These are phyloP conservation scores for Halichoeres trimaculatus DNA, from an alignment of 2,113 vertebrate species.

Conservation along the genomic window DNA sequence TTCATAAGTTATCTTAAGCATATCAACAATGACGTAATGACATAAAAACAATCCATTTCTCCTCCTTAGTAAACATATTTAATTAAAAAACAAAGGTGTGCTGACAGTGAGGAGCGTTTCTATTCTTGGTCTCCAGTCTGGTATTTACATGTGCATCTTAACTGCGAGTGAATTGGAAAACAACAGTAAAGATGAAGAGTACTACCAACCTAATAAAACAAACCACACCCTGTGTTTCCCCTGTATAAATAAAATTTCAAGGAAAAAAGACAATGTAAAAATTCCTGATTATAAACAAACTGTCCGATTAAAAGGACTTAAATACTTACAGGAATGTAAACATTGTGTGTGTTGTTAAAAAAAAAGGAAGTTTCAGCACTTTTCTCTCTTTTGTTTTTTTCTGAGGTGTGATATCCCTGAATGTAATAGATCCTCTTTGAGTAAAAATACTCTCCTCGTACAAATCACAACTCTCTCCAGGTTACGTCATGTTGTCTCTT, in stretches of 20 bases:
- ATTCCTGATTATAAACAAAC: constrained; percentile 58
- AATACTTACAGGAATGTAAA: constrained; percentile 95
- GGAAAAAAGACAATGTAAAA: constrained; percentile 60
- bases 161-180: constrained; percentile 21
- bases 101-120: constrained; percentile 9
- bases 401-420: constrained; percentile 52
- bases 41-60: constrained; percentile 26
- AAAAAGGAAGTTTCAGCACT: constrained; percentile 40
- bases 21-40: constrained; percentile 27
- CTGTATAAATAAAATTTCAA: constrained; percentile 75
- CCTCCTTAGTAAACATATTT: constrained; percentile 32
- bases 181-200: constrained; percentile 29
- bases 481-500: constrained; percentile 21
- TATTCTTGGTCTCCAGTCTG: constrained; percentile 21
- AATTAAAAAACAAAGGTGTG: constrained; percentile 35
- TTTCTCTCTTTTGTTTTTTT: constrained; percentile 37
- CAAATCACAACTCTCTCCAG: constrained; percentile 12
- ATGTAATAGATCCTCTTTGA: constrained; percentile 36
- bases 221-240: constrained; percentile 44
- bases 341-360: constrained; percentile 82
- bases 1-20: constrained; percentile 37
- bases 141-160: constrained; percentile 57
- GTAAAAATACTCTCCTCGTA: constrained; percentile 8
- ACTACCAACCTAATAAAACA: constrained; percentile 43
- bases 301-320: constrained; percentile 84